Evolutionary conservation across 1,140 invertebrate genomes (phyloP), one percentile per base, ranked within the genome.

Genomic region (Drosophila busckii): DNA sequence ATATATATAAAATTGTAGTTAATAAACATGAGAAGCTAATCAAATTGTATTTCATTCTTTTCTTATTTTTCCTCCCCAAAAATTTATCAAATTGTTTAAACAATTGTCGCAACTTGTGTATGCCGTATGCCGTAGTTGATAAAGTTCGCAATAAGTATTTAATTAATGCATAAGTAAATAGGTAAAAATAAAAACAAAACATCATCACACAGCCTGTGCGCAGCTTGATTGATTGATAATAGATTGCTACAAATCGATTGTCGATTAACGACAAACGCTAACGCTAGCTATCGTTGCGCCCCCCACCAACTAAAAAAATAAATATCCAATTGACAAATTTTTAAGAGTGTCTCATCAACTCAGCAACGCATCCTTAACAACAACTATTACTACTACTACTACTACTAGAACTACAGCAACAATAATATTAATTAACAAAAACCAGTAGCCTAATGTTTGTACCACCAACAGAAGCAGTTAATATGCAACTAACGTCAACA

Each of bases 41-140:
- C 68, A 80, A 78, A 53, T 64, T 80, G 35, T 76, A 53, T 71
- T 76, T 65, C 73, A 71, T 78, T 78, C 73, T 78, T 80, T 78
- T 78, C 73, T 65, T 80, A 23, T 68, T 73, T 80, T 55, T 45
- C 61, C 49, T 56, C 48, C 46, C 48, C 58, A 67, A 49, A 63
- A 63, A 52, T 22, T 50, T 23, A 38, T 25, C 34, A 42, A 66
- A 46, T 31, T 19, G 29, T 34, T 22, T 34, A 66, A 53, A 60
- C 45, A 64, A 70, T 55, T 67, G 16, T 70, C 23, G 46, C 48
- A 69, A 50, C 34, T 34, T 50, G 45, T n/a, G n/a, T n/a, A n/a
- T n/a, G n/a, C n/a, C n/a, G n/a, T 58, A 50, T 58, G 49, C 48
- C 15, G 68, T 78, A 78, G 71, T 78, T 78, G 71, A 78, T 80